Evolutionary conservation across 2,888 invertebrate species (phyloP).

Genomic region (Aquatica leii): DNA sequence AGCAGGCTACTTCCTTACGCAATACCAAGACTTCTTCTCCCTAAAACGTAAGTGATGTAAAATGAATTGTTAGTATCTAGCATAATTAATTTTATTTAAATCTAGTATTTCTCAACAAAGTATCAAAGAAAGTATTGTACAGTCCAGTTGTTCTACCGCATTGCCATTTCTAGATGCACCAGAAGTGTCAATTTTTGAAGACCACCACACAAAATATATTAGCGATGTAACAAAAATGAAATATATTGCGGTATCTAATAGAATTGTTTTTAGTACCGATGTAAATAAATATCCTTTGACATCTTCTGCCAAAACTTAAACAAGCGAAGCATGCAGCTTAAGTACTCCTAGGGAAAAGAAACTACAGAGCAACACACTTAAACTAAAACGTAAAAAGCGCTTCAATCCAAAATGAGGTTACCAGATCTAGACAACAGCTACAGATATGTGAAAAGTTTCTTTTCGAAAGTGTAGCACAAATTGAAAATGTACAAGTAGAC

Average conservation of each 20-base stretch:
- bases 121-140: neutral
- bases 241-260: neutral
- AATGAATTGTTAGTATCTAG: neutral
- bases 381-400: neutral
- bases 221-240: neutral
- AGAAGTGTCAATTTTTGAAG: neutral
- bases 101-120: slow-evolving; percentile 7
- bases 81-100: slow-evolving; percentile 1
- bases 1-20: slow-evolving; percentile 4
- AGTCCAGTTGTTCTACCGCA: neutral
- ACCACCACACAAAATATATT: neutral
- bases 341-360: slow-evolving; percentile 1
- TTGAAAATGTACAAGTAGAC: slow-evolving; percentile 7
- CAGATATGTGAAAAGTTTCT: slow-evolving; percentile 6
- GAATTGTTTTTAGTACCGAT: neutral
- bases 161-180: neutral
- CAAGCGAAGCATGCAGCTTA: neutral
- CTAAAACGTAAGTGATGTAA: neutral
- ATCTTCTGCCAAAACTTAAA: neutral
- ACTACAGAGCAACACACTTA: neutral
- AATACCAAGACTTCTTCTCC: slow-evolving; percentile 1
- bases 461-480: neutral
- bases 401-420: neutral
- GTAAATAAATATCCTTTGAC: neutral
- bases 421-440: neutral